Percentiles rank a stretch among this genome's conserved stretches.
These are phyloP conservation scores for Eurystomus gularis DNA, from an alignment of 2,113 vertebrate species.

Conservation along the genomic window DNA sequence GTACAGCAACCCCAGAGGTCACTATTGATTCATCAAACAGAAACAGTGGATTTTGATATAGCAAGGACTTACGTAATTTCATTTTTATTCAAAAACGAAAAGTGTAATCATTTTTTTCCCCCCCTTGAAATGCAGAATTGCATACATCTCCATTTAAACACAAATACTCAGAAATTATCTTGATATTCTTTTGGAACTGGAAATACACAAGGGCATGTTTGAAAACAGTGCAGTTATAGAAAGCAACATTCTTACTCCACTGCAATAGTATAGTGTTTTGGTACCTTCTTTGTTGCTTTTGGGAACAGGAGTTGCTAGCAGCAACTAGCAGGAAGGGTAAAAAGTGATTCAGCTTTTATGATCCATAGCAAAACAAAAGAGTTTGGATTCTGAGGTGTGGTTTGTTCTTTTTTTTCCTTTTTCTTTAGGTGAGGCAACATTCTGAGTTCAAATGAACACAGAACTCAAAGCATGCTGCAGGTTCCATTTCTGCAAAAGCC, in stretches of 20 bases:
- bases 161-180: not conserved
- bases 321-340: not conserved
- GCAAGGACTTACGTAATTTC: not conserved
- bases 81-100: slow-evolving; percentile 1
- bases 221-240: not conserved
- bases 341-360: not conserved
- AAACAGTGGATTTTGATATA: not conserved
- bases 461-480: not conserved
- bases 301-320: not conserved
- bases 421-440: not conserved
- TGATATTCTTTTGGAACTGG: not conserved
- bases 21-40: not conserved
- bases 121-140: not conserved
- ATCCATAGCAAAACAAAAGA: not conserved
- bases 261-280: not conserved
- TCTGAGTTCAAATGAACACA: not conserved
- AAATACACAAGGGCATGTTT: not conserved
- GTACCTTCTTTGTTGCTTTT: not conserved
- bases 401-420: not conserved
- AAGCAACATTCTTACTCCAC: not conserved
- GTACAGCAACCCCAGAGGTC: slow-evolving; percentile 42
- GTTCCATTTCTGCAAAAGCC: not conserved
- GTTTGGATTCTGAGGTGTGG: not conserved
- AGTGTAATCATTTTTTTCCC: not conserved
- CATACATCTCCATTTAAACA: not conserved